These are phyloP conservation scores for Eurosta solidaginis DNA, from an alignment of 1,140 invertebrate genomes.

Conservation along the genomic window DNA sequence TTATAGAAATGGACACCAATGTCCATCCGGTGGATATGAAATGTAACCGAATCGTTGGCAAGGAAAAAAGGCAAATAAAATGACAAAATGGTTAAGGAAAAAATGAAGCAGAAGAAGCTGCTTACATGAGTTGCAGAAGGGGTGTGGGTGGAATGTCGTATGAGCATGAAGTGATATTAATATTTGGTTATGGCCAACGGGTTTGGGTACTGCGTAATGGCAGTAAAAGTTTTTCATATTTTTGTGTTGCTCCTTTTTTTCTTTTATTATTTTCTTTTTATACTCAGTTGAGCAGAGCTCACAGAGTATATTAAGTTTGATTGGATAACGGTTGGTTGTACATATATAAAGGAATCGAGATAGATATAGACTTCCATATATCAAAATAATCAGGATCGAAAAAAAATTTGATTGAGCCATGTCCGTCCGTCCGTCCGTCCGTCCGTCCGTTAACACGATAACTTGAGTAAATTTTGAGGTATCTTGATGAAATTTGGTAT, in stretches of 20 bases:
- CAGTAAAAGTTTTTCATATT: conserved; percentile 3
- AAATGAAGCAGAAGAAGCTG: conserved; percentile 10
- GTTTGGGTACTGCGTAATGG: conserved; percentile 1
- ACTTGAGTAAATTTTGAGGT: too few relatives aligned
- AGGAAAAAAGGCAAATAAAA: not conserved
- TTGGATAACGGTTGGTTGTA: too few relatives aligned
- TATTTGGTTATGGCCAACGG: conserved; percentile 8
- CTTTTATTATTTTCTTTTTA: too few relatives aligned
- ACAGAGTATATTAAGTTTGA: too few relatives aligned
- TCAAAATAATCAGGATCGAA: too few relatives aligned
- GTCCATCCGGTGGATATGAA: conserved; percentile 29
- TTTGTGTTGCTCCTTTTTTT: not conserved
- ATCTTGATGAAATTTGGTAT: too few relatives aligned
- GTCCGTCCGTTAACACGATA: too few relatives aligned
- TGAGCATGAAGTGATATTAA: conserved; percentile 1
- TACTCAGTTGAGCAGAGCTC: not conserved
- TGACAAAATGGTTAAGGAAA: not conserved
- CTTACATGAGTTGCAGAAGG: not conserved
- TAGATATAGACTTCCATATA: too few relatives aligned
- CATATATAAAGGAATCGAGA: too few relatives aligned
- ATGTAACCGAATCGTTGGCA: conserved; percentile 21
- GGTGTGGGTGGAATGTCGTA: not conserved
- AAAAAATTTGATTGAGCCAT: too few relatives aligned
- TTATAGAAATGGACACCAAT: conserved; percentile 31
- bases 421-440: too few relatives aligned